Percentiles rank a stretch among this genome's conserved stretches.
These are phyloP conservation scores for Piscicola geometra DNA, from an alignment of 2,888 invertebrate genomes.

Conservation along the genomic window DNA sequence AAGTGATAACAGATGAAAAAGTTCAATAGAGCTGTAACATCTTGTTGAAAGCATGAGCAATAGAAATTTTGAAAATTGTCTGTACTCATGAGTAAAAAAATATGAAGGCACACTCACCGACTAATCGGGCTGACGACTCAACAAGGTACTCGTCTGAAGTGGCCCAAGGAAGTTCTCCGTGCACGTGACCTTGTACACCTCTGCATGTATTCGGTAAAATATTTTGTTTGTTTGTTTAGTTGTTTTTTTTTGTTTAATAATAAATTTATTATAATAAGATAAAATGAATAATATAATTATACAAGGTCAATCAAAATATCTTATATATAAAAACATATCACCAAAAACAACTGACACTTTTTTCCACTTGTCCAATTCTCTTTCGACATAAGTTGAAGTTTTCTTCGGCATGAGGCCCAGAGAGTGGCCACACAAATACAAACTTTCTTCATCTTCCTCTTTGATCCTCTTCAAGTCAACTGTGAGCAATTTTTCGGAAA, in stretches of 20 bases:
- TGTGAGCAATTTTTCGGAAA: constrained; percentile 26
- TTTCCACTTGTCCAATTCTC: constrained; percentile 59
- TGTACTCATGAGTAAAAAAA: too few relatives aligned
- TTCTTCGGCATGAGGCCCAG: constrained; percentile 61
- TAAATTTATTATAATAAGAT: too few relatives aligned
- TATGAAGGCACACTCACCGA: constrained; percentile 49
- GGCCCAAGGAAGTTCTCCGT: constrained; percentile 57
- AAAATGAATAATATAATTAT: too few relatives aligned
- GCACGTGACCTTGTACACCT: constrained; percentile 54
- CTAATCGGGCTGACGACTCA: constrained; percentile 53
- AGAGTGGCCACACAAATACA: constrained; percentile 62
- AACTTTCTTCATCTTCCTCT: constrained; percentile 53
- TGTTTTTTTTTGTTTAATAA: too few relatives aligned
- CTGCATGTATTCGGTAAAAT: constrained; percentile 43
- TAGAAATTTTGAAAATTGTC: too few relatives aligned
- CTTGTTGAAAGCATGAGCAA: too few relatives aligned
- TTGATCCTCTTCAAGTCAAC: constrained; percentile 35
- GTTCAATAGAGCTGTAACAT: too few relatives aligned
- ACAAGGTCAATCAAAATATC: too few relatives aligned
- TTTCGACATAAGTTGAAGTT: constrained; percentile 53
- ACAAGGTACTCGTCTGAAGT: constrained; percentile 55
- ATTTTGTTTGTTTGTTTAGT: too few relatives aligned
- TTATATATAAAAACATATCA: too few relatives aligned
- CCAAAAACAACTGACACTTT: constrained; percentile 52
- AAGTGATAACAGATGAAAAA: too few relatives aligned